phyloP scores from a whole-genome alignment of 2,797 vertebrate species.

The Distichodus sexfasciatus region DNA sequence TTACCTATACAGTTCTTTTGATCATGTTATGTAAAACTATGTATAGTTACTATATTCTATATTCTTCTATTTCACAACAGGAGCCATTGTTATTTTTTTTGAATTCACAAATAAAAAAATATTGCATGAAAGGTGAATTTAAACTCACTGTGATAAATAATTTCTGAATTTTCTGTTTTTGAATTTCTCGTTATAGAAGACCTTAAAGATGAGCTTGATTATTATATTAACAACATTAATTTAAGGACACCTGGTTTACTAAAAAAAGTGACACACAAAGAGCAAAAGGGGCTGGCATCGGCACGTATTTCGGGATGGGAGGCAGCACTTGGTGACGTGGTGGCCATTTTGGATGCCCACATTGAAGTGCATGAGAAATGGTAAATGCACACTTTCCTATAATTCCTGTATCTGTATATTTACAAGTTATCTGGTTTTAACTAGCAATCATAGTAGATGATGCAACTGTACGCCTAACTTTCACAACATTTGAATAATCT shows the following conservation, averaged over 20 bases:
- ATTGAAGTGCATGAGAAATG: conserved; percentile 75
- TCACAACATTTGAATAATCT: too few relatives aligned
- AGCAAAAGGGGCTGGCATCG: conserved; percentile 73
- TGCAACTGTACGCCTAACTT: too few relatives aligned
- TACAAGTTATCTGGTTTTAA: not conserved
- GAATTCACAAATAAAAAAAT: too few relatives aligned
- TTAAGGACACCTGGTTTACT: conserved; percentile 59
- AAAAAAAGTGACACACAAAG: conserved; percentile 66
- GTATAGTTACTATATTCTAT: too few relatives aligned
- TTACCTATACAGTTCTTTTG: too few relatives aligned
- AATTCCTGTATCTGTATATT: not conserved
- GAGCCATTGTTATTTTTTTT: too few relatives aligned
- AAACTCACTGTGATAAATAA: too few relatives aligned
- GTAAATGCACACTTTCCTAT: too few relatives aligned
- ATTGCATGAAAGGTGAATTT: too few relatives aligned
- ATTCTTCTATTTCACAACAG: too few relatives aligned
- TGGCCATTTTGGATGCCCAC: conserved; percentile 80
- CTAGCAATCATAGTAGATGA: not conserved
- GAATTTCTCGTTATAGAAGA: conserved; percentile 58
- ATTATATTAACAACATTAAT: conserved; percentile 59
- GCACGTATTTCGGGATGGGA: conserved; percentile 74
- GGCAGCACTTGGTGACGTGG: conserved; percentile 70
- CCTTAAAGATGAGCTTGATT: conserved; percentile 60
- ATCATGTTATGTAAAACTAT: too few relatives aligned
- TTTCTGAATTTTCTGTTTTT: not conserved